These are phyloP conservation scores for Litoditis marina DNA, from an alignment of 2,888 invertebrate species.

Conservation along the genomic window DNA sequence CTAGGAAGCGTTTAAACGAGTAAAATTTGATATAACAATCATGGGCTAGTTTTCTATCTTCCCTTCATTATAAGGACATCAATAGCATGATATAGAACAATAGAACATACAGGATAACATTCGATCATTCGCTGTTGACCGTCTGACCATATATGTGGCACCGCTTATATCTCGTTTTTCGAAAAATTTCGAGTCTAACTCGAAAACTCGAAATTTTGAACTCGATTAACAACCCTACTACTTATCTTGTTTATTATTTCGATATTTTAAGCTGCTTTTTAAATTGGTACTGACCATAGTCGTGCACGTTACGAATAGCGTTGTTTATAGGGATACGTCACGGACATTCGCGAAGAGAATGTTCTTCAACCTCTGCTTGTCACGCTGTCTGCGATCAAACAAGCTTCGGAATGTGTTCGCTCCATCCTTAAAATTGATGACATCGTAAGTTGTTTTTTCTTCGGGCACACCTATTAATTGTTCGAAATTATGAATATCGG, in stretches of 20 bases:
- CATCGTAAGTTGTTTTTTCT: conserved; percentile 70
- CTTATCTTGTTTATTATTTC: neutral
- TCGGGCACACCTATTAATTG: neutral
- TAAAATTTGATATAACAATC: no score
- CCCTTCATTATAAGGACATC: no score
- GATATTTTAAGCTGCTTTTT: neutral
- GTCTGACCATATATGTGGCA: no score
- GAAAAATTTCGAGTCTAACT: neutral
- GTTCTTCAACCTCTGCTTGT: conserved; percentile 96
- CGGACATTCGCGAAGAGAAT: conserved; percentile 92
- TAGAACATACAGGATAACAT: no score
- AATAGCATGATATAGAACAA: no score
- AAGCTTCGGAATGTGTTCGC: conserved; percentile 93
- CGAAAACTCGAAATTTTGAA: no score
- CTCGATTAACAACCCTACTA: no score
- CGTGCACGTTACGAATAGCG: no score
- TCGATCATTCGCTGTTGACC: no score
- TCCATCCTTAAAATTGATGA: conserved; percentile 98
- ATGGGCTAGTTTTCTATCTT: no score
- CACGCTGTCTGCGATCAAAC: conserved; percentile 83
- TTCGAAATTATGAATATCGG: no score
- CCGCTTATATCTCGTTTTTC: neutral
- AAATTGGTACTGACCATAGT: neutral
- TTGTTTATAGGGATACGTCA: conserved; percentile 78
- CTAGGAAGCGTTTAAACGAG: no score